Evolutionary conservation across 2,113 vertebrate genomes (phyloP), one percentile per base, ranked within the genome.

Genomic region (Triplophysa rosa): DNA sequence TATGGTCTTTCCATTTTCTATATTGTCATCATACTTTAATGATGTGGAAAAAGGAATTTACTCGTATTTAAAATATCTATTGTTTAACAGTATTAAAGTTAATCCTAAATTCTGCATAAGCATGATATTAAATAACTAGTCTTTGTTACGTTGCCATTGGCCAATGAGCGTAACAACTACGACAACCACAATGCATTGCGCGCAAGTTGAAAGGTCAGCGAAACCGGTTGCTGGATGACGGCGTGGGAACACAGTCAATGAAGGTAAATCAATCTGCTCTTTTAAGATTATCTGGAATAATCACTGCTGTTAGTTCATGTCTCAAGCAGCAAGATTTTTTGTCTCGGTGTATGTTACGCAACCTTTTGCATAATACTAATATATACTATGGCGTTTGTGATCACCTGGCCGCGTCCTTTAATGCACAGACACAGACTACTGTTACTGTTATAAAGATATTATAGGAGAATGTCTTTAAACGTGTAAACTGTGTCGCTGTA

Each of bases 201-300:
- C 17, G 5, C 19, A 52, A 84, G 54, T 78, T 81, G 49, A 84
- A 67, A 86, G 84, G 59, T 82, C 65, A 24, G 16, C 62, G 33
- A 77, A 85, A 52, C 84, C 86, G 87, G 86, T 80, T 59, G 86
- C 79, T 87, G 76, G 76, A 72, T 84, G 72, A 71, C 62, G 80
- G 76, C 54, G 24, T 67, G 61, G 23, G 64, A 26, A 14, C 40
- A 40, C 49, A 68, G 16, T 24, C 70, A 29, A 77, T 73, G 37
- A 80, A 78, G 67, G 71, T 82, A 78, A 76, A 52, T 23, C 10
- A 24, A 19, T 45, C 12, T 19, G 37, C 14, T 73, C 26, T 42
- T 19, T 3, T 42, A 23, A 8, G 33, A 42, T 59, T 59, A 33
- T 61, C 12, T 45, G 24, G 19, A 59, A 10, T 9, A 23, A 49